Evolutionary conservation across 2,797 vertebrate species (phyloP), one percentile per base, ranked within the genome.

Genomic region (Helicolenus hilgendorfi): DNA sequence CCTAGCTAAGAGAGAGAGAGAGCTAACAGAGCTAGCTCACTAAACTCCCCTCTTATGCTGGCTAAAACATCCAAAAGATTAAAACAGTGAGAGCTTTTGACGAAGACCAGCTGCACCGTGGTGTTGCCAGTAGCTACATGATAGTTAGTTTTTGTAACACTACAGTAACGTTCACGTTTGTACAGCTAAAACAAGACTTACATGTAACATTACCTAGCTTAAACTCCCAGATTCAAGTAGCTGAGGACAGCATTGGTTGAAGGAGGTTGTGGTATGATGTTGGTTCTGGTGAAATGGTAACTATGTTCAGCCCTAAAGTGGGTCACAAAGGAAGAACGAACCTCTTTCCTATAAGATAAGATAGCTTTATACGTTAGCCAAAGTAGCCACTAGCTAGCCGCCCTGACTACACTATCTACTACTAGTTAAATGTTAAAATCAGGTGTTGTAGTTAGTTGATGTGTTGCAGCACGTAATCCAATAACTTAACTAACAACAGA

Each of bases 371-470:
- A 33, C 18, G 26, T 70, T 89, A 85, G 90, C 85, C 3, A 90
- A 41, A 83, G 70, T 82, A 83, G 81, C 58, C 72, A 75, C 26
- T 13, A 67, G 74, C 69, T 87, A 92, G 82, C 73, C 63, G 76
- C 75, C 72, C 71, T 11, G 59, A 55, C 22, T 18, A 31, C 38
- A 60, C 18, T n/a, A 11, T 4, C 13, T 5, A 15, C 38, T 41
- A 3, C 38, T 41, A 2, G 2, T 24, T 49, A 22, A 4, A 58
- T 41, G 11, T 20, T 8, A 15, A 31, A 31, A 1, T 27, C 31
- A 2, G 6, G 6, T 0, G 2, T 7, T 18, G 2, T 6, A 15
- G 20, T 45, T 9, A 18, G 8, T 27, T 55, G 0, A 11, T 7
- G 29, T 67, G 20, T 11, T 45, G 1, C 11, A 3, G 4, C n/a